Evolutionary conservation across 1,140 invertebrate genomes (phyloP).

Genomic region (Leptopilina boulardi): DNA sequence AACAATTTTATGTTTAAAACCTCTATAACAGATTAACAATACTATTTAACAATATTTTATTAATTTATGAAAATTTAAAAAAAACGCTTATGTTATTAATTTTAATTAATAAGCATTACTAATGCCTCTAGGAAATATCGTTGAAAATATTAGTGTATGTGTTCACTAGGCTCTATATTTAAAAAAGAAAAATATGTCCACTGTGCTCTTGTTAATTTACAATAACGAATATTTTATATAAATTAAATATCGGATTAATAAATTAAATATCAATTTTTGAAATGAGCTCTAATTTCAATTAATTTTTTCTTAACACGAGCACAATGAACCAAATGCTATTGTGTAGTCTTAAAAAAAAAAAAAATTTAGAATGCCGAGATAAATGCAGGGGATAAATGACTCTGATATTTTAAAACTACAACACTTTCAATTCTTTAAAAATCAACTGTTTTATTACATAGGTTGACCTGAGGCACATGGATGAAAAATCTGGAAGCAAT

Average conservation of each 20-base stretch:
- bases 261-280: too few relatives aligned
- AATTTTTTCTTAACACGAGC: background rate
- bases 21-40: too few relatives aligned
- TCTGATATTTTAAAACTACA: background rate
- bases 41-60: too few relatives aligned
- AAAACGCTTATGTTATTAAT: background rate
- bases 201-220: background rate
- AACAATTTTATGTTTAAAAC: too few relatives aligned
- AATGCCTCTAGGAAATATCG: conserved; percentile 4
- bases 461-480: conserved; percentile 93
- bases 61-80: too few relatives aligned
- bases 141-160: conserved; percentile 28
- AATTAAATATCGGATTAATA: too few relatives aligned
- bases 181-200: background rate
- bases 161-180: conserved; percentile 24
- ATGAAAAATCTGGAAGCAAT: conserved; percentile 88
- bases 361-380: conserved; percentile 17
- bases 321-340: background rate
- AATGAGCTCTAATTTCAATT: too few relatives aligned
- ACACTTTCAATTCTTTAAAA: conserved; percentile 11
- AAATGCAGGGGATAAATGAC: background rate
- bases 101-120: background rate
- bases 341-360: conserved; percentile 2
- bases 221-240: too few relatives aligned
- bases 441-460: conserved; percentile 67